A percentile compares a stretch with the other conserved stretches of the same genome.
These are phyloP conservation scores for Cheirogaleus major DNA, from an alignment of 2,797 vertebrate species.

Conservation along the genomic window DNA sequence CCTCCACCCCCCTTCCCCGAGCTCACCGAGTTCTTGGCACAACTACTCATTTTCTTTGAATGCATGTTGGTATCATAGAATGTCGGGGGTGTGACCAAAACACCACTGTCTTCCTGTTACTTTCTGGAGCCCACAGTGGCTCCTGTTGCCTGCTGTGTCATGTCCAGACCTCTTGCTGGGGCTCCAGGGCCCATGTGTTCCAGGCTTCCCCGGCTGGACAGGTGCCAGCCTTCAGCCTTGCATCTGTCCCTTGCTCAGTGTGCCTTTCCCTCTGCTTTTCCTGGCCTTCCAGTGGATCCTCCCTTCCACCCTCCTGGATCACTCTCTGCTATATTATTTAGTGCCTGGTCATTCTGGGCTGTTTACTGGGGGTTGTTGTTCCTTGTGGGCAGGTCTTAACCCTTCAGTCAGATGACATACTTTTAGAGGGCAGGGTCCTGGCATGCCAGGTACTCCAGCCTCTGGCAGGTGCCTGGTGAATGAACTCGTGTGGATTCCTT, in stretches of 20 bases:
- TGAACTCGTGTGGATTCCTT: not conserved
- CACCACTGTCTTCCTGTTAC: conserved; percentile 67
- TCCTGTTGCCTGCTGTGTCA: not conserved
- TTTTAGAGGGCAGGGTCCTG: not conserved
- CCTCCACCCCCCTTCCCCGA: not conserved
- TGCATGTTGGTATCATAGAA: conserved; percentile 59
- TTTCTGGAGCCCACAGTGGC: not conserved
- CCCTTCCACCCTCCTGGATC: not conserved
- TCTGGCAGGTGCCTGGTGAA: not conserved
- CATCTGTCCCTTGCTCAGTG: not conserved
- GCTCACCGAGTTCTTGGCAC: conserved; percentile 71
- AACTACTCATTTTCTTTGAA: conserved; percentile 75
- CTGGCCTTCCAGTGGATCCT: not conserved
- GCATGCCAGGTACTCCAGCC: not conserved
- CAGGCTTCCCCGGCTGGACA: not conserved
- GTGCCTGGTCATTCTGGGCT: not conserved
- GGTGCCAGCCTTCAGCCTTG: not conserved
- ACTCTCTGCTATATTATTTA: not conserved
- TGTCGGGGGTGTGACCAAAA: conserved; percentile 49
- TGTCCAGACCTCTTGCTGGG: not conserved
- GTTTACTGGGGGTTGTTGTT: not conserved
- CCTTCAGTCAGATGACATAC: not conserved
- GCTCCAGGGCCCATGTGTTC: not conserved
- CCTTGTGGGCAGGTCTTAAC: not conserved
- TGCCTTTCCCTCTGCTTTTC: not conserved